These are phyloP conservation scores for Phalloptychus januarius DNA, from an alignment of 2,797 vertebrate genomes.

Conservation along the genomic window DNA sequence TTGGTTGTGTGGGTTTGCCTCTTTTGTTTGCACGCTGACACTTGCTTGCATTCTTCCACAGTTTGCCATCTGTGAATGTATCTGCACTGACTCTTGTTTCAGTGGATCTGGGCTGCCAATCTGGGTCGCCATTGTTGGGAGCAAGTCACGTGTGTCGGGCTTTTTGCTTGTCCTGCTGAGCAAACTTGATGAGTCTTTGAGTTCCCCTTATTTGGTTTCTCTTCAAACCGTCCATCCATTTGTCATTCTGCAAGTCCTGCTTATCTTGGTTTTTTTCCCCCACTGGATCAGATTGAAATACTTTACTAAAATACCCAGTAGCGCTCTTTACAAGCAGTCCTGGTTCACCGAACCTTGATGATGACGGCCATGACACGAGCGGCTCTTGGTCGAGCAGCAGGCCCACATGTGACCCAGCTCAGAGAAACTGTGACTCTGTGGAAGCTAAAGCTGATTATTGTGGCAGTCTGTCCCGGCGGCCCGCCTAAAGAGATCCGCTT, in stretches of 20 bases:
- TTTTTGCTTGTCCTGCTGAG: background rate
- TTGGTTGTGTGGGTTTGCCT: conserved; percentile 4
- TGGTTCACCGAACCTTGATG: conserved; percentile 9
- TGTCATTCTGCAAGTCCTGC: background rate
- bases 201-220: background rate
- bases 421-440: conserved; percentile 40
- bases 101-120: background rate
- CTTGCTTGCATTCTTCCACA: conserved; percentile 19
- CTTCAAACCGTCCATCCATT: background rate
- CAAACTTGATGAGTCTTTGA: conserved; percentile 2
- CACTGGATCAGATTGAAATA: conserved; percentile 6
- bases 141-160: conserved; percentile 4
- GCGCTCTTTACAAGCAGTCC: conserved; percentile 2
- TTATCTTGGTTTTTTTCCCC: background rate
- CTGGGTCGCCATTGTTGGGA: conserved; percentile 5
- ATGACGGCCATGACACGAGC: background rate
- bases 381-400: conserved; percentile 32
- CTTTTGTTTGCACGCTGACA: background rate
- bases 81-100: conserved; percentile 15
- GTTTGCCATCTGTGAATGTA: conserved; percentile 23
- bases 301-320: conserved; percentile 15
- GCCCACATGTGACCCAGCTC: conserved; percentile 59
- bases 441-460: conserved; percentile 74
- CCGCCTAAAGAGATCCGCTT: conserved; percentile 65
- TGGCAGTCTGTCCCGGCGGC: conserved; percentile 65